A percentile compares a stretch with the other conserved stretches of the same genome.
Evolutionary conservation across 2,888 invertebrate genomes (phyloP).

Genomic region (Malthinus seriepunctatus): DNA sequence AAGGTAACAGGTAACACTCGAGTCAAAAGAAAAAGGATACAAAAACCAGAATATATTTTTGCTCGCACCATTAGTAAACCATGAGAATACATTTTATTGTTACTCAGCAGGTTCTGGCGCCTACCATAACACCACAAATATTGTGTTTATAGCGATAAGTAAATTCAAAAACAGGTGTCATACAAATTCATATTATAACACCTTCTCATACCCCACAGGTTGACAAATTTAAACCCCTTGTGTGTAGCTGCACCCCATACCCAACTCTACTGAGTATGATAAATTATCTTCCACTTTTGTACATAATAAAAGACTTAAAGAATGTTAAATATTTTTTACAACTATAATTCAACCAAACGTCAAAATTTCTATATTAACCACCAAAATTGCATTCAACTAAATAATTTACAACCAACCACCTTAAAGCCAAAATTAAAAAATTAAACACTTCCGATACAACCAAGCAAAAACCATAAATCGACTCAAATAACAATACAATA

Average conservation of each 20-base stretch:
- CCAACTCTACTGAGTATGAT: constrained; percentile 11
- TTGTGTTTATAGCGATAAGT: constrained; percentile 24
- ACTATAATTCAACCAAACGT: neutral
- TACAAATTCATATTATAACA: constrained; percentile 34
- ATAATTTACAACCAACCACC: neutral
- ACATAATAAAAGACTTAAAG: too few relatives aligned
- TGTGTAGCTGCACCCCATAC: constrained; percentile 17
- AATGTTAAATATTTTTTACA: neutral
- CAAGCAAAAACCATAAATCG: neutral
- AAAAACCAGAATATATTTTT: too few relatives aligned
- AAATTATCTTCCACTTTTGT: constrained; percentile 8
- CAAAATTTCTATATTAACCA: neutral
- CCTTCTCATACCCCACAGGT: constrained; percentile 23
- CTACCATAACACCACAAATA: constrained; percentile 21
- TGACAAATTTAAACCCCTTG: constrained; percentile 12
- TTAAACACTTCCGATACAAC: neutral
- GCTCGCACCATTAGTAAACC: too few relatives aligned
- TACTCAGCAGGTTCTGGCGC: constrained; percentile 29
- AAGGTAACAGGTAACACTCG: neutral
- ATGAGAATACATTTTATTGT: constrained; percentile 1
- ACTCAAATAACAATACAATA: neutral
- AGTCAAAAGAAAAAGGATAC: neutral
- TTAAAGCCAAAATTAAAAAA: neutral
- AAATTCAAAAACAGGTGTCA: constrained; percentile 31
- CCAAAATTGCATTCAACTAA: neutral